phyloP scores from a whole-genome alignment of 2,888 invertebrate genomes.

The Tricholauxania praeusta region DNA sequence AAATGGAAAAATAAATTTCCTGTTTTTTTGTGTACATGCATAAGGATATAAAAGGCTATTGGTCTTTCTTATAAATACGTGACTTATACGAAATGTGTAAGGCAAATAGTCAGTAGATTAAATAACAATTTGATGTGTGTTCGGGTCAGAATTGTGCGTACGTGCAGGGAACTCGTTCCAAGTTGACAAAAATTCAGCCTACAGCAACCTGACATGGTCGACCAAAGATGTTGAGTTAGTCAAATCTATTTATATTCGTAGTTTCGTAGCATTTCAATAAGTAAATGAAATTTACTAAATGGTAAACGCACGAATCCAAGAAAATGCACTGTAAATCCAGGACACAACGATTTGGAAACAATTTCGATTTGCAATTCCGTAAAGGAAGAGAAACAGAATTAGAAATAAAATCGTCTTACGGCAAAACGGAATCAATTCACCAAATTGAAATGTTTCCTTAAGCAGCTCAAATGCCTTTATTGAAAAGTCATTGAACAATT shows the following conservation, averaged over 20 bases:
- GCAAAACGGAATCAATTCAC: not conserved
- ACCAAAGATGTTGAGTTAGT: no score
- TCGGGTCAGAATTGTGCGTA: not conserved
- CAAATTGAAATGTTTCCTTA: conserved; percentile 6
- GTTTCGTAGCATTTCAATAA: not conserved
- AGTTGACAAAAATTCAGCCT: not conserved
- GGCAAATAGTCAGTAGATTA: conserved; percentile 14
- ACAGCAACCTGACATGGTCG: no score
- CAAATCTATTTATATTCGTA: no score
- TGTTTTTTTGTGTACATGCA: not conserved
- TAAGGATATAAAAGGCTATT: not conserved
- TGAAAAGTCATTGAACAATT: not conserved
- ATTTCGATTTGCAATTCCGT: conserved; percentile 1
- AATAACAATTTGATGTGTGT: conserved; percentile 6
- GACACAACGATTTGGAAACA: not conserved
- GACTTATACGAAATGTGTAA: conserved; percentile 5
- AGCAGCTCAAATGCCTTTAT: conserved; percentile 1
- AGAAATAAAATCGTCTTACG: conserved; percentile 5
- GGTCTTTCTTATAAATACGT: conserved; percentile 1
- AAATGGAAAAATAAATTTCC: no score
- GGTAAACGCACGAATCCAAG: not conserved
- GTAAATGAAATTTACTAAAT: conserved; percentile 8
- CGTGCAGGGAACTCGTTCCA: conserved; percentile 1
- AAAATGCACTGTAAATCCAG: conserved; percentile 2
- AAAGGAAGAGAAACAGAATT: not conserved